These are phyloP conservation scores for Euproctis similis DNA, from an alignment of 2,888 invertebrate genomes.

Conservation along the genomic window DNA sequence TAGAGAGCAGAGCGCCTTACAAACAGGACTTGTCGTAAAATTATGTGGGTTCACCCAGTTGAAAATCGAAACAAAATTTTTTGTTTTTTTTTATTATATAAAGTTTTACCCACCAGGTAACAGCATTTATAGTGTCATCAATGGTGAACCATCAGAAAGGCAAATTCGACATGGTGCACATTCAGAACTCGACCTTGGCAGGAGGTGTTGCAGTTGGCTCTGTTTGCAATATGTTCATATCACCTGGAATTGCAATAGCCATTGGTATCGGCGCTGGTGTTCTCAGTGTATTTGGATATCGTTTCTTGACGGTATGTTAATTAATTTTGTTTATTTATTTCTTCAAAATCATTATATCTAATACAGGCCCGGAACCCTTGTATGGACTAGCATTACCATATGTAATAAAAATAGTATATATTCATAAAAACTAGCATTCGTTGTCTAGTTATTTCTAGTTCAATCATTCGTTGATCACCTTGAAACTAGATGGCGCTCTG, in stretches of 20 bases:
- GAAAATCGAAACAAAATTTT: not conserved
- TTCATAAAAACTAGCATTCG: too few relatives aligned
- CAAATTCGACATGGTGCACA: conserved; percentile 93
- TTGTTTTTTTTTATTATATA: not conserved
- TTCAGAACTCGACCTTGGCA: conserved; percentile 95
- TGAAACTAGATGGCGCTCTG: too few relatives aligned
- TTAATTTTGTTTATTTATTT: not conserved
- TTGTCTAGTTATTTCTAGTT: too few relatives aligned
- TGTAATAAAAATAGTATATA: too few relatives aligned
- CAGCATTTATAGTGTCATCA: conserved; percentile 89
- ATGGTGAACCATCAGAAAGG: conserved; percentile 80
- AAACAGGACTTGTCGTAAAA: too few relatives aligned
- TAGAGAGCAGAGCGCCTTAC: too few relatives aligned
- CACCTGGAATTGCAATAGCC: conserved; percentile 87
- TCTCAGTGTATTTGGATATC: conserved; percentile 88
- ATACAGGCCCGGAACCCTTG: too few relatives aligned
- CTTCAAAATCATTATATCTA: too few relatives aligned
- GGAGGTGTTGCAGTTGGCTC: conserved; percentile 95
- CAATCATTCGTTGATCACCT: not conserved
- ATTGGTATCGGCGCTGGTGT: conserved; percentile 86
- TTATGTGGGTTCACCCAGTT: not conserved
- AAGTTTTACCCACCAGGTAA: conserved; percentile 62
- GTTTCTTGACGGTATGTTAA: conserved; percentile 80
- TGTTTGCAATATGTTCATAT: conserved; percentile 86
- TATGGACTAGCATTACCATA: too few relatives aligned